phyloP scores from a whole-genome alignment of 53 echinoderm and acorn worm genomes.

The Arbacia lixula region DNA sequence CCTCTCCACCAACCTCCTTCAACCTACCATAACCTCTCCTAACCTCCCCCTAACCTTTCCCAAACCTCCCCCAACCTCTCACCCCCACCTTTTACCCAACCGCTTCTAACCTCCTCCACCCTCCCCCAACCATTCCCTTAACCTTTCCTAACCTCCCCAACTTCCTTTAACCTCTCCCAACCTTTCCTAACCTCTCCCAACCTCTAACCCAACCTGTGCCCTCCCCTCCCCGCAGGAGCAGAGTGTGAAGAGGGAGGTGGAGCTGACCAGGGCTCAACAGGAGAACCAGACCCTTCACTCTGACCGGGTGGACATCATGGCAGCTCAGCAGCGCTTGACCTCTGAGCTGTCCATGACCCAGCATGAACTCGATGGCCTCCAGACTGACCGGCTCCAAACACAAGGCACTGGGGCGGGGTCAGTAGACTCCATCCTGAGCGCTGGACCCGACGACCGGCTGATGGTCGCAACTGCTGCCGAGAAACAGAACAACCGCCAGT shows the following conservation, averaged over 20 bases:
- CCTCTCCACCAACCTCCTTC: too few species aligned
- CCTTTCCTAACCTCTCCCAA: too few species aligned
- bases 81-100: too few species aligned
- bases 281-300: slow-evolving; percentile 13
- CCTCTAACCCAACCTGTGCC: background rate
- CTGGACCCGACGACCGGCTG: background rate
- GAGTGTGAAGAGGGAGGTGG: background rate
- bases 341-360: slow-evolving; percentile 19
- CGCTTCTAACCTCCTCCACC: too few species aligned
- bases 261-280: background rate
- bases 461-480: slow-evolving; percentile 5
- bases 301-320: background rate
- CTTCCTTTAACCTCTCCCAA: too few species aligned
- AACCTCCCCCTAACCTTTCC: too few species aligned
- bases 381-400: background rate
- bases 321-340: background rate
- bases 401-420: background rate
- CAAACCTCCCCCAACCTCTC: too few species aligned
- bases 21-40: too few species aligned
- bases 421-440: slow-evolving; percentile 37
- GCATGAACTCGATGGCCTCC: slow-evolving; percentile 44
- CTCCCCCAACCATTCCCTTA: too few species aligned
- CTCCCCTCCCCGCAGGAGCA: slow-evolving; percentile 7
- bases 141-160: too few species aligned
- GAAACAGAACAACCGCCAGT: slow-evolving; percentile 33